Conservation (phyloP, 1,140 invertebrate genomes). For the Drosophila burlai region DNA sequence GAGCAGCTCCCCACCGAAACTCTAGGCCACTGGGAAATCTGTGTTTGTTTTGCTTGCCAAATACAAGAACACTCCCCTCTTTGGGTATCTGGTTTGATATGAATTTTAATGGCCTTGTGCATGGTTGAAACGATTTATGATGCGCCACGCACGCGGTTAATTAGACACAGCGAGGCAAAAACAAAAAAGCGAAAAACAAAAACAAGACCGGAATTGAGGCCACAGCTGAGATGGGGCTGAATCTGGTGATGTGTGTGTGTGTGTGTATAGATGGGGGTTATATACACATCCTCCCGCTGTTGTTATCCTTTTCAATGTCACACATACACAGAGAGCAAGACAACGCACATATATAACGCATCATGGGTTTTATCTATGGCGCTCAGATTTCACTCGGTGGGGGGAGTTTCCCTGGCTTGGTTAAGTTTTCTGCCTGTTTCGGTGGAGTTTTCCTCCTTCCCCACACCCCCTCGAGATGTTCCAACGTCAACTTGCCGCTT, state of each 20-base stretch:
- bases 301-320: constrained; percentile 82
- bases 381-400: constrained; percentile 69
- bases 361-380: constrained; percentile 53
- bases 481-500: constrained; percentile 70
- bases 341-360: constrained; percentile 36
- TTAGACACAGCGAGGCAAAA: constrained; percentile 62
- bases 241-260: constrained; percentile 2
- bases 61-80: constrained; percentile 44
- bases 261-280: not conserved
- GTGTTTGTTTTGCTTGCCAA: constrained; percentile 29
- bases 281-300: constrained; percentile 25
- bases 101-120: constrained; percentile 80
- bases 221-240: constrained; percentile 55
- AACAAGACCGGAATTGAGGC: constrained; percentile 45
- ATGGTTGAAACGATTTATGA: constrained; percentile 77
- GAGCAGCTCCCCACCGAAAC: constrained; percentile 5
- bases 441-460: constrained; percentile 23
- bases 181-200: constrained; percentile 17
- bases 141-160: constrained; percentile 80
- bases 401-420: constrained; percentile 6
- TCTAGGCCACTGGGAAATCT: constrained; percentile 37
- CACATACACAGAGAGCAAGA: constrained; percentile 37
- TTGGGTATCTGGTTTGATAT: constrained; percentile 55
- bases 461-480: constrained; percentile 12
- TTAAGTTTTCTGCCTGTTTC: constrained; percentile 21